phyloP scores from a whole-genome alignment of 2,797 vertebrate genomes.

The Tadarida brasiliensis region DNA sequence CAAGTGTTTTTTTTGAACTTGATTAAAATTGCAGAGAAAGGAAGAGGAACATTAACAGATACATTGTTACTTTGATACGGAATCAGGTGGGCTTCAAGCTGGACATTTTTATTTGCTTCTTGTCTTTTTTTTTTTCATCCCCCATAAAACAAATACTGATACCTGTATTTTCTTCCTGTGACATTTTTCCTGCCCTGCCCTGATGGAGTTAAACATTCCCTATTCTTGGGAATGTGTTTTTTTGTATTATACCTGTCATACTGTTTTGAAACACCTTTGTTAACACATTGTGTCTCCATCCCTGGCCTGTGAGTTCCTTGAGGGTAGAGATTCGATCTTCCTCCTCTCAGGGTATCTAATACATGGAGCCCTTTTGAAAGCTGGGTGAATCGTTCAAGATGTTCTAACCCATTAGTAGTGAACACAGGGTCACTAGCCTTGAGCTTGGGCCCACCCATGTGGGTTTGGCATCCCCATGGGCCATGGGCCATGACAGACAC shows the following conservation, averaged over 20 bases:
- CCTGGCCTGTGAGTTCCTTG: not conserved
- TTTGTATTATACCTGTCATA: not conserved
- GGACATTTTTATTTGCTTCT: constrained; percentile 29
- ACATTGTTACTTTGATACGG: not conserved
- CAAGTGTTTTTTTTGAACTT: constrained; percentile 46
- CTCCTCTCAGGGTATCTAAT: not conserved
- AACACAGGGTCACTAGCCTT: not conserved
- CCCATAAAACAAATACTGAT: not conserved
- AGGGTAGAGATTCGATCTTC: not conserved
- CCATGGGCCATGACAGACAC: not conserved
- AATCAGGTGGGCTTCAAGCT: constrained; percentile 42
- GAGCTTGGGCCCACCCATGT: not conserved
- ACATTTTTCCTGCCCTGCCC: not conserved
- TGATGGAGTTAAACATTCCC: not conserved
- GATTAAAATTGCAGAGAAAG: constrained; percentile 70
- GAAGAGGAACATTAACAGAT: constrained; percentile 62
- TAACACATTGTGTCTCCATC: not conserved
- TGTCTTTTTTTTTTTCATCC: not conserved
- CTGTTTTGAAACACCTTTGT: not conserved
- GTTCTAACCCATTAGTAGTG: not conserved
- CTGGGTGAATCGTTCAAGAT: not conserved
- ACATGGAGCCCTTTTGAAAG: not conserved
- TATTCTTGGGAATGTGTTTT: not conserved
- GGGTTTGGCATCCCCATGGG: too few relatives aligned
- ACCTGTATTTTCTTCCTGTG: not conserved